Conservation (phyloP, 2,888 invertebrate genomes). For the Dendrolimus houi region DNA sequence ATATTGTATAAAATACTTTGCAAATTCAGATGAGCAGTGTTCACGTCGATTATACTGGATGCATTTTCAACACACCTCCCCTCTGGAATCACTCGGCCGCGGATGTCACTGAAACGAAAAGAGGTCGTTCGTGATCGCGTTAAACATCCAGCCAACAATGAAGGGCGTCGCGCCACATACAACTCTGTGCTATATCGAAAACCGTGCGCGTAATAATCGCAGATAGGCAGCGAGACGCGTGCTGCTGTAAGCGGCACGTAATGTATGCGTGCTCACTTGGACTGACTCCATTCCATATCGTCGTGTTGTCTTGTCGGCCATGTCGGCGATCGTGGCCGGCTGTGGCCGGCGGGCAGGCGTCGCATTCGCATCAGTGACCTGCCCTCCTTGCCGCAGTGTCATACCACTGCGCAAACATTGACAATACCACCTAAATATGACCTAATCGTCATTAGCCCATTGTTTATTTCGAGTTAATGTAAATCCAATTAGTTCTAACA, state of each 20-base stretch:
- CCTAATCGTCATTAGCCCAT: conserved; percentile 32
- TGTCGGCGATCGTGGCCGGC: conserved; percentile 7
- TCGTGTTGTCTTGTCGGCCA: conserved; percentile 38
- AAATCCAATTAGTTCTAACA: conserved; percentile 2
- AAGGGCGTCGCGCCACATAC: conserved; percentile 29
- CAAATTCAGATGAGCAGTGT: too few relatives aligned
- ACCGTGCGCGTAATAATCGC: conserved; percentile 39
- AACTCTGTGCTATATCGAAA: conserved; percentile 51
- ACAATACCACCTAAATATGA: conserved; percentile 49
- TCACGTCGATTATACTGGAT: conserved; percentile 3
- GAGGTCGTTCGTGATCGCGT: conserved; percentile 61
- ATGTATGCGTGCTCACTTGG: conserved; percentile 57
- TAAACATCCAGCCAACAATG: conserved; percentile 51
- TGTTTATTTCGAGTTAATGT: conserved; percentile 18
- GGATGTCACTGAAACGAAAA: conserved; percentile 65
- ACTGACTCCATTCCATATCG: conserved; percentile 40
- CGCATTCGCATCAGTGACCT: conserved; percentile 54
- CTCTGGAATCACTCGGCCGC: conserved; percentile 30
- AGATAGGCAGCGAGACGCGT: conserved; percentile 37
- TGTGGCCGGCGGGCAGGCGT: conserved; percentile 35
- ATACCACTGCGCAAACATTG: conserved; percentile 37
- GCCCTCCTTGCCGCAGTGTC: conserved; percentile 50
- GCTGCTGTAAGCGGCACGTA: conserved; percentile 58
- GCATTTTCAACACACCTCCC: conserved; percentile 8
- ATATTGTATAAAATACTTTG: too few relatives aligned